phyloP scores from a whole-genome alignment of 92 coral and sea anemone species.

The Metridium senile region DNA sequence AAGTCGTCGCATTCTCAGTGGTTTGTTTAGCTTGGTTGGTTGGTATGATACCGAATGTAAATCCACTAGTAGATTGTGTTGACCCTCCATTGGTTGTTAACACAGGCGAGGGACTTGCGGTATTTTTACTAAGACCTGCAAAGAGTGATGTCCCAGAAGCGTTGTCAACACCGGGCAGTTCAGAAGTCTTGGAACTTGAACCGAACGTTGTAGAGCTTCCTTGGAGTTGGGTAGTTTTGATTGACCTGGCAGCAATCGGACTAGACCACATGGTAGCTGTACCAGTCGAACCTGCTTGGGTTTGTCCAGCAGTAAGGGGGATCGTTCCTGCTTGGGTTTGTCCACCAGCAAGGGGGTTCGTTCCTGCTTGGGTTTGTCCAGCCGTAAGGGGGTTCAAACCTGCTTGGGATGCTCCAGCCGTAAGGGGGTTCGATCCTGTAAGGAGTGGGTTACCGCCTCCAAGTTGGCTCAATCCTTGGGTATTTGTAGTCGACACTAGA shows the following conservation, averaged over 20 bases:
- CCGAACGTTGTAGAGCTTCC: background rate
- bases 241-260: background rate
- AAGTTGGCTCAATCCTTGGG: background rate
- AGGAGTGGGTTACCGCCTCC: background rate
- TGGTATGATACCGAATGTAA: background rate
- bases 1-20: slow-evolving; percentile 2
- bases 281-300: background rate
- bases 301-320: background rate
- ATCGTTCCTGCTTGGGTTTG: background rate
- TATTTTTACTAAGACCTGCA: slow-evolving; percentile 23
- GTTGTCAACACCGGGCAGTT: too few relatives aligned
- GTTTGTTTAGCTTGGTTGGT: background rate
- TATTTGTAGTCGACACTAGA: background rate
- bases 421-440: background rate
- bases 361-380: background rate
- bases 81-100: background rate
- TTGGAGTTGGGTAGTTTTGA: background rate
- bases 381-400: background rate
- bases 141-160: slow-evolving; percentile 12
- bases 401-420: background rate
- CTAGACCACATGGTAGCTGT: background rate
- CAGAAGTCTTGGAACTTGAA: background rate
- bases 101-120: background rate
- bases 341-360: background rate
- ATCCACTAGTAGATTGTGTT: background rate